Percentiles rank a stretch among this genome's conserved stretches.
phyloP scores from a whole-genome alignment of 2,113 vertebrate genomes.

The Hystrix brachyura region DNA sequence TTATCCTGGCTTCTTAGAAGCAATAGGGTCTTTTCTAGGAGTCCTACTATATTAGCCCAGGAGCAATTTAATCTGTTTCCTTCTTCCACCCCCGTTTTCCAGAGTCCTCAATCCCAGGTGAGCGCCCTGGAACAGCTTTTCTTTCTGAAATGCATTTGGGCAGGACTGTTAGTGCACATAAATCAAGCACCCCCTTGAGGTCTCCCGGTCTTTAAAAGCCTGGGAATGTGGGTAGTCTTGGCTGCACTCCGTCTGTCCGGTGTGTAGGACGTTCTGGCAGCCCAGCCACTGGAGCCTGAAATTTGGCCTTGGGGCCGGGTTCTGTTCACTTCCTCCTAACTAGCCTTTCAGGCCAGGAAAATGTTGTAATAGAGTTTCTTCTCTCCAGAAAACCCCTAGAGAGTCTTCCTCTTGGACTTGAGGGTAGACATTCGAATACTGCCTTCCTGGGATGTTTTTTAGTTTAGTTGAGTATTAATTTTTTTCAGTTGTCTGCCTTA shows the following conservation, averaged over 20 bases:
- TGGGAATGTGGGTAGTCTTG: conserved; percentile 86
- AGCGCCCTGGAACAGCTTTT: conserved; percentile 75
- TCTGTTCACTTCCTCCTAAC: conserved; percentile 87
- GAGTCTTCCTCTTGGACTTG: conserved; percentile 85
- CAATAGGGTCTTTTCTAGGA: not conserved
- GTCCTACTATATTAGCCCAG: conserved; percentile 41
- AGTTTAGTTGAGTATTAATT: conserved; percentile 82
- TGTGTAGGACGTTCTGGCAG: conserved; percentile 90
- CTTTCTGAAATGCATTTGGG: conserved; percentile 81
- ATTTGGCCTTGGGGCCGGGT: conserved; percentile 87
- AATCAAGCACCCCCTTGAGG: conserved; percentile 82
- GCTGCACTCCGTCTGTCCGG: conserved; percentile 84
- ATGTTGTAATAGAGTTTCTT: conserved; percentile 89
- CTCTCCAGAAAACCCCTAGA: conserved; percentile 87
- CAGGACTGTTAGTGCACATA: conserved; percentile 81
- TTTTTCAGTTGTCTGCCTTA: conserved; percentile 85
- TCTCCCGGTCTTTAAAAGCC: conserved; percentile 81
- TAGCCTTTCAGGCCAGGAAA: conserved; percentile 89
- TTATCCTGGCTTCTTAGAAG: not conserved
- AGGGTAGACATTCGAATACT: conserved; percentile 86
- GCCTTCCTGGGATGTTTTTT: conserved; percentile 87
- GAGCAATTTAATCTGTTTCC: conserved; percentile 64
- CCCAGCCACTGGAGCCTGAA: conserved; percentile 80
- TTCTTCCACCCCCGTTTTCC: conserved; percentile 63
- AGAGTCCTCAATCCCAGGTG: conserved; percentile 81